Base-by-base conservation (phyloP, 2,888 invertebrate species). In the Rotaria magnacalcarata region DNA sequence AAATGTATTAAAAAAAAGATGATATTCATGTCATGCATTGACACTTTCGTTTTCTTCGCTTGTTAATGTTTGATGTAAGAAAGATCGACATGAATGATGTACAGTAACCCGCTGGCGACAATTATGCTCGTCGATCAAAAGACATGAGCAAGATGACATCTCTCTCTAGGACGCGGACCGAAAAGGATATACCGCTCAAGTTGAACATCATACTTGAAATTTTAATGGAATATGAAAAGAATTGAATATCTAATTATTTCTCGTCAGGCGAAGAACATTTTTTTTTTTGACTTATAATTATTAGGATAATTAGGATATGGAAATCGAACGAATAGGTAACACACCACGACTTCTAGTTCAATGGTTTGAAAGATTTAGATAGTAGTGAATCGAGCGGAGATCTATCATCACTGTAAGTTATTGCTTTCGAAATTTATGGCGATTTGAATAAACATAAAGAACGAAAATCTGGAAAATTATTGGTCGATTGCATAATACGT, bases 61-160 rank as follows among this genome's bases (percentile, higher is more conserved):
- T 67, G 34, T 27, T 67, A 34, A 67, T 67, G 67, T 67, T 67
- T 67, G 19, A 67, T 67, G 34, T 41, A 16, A 67, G 16, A 52
- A n/a, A 67, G 67, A 67, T 67, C 8, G 67, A 67, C 67, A 67
- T 67, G 34, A 67, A 27, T 19, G 67, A 67, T 67, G 67, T 34
- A 34, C 34, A 67, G 16, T 19, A 67, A 34, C 67, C 67, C 67
- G 14, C 67, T 67, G 67, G 67, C 34, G 34, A 67, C 67, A 67
- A 67, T 67, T 67, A 67, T 5, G 3, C 19, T 34, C 34, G 14
- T 34, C 19, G 34, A 67, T 67, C 67, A 67, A 67, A 67, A 67
- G 67, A 67, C 67, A 67, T 67, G 67, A 67, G 34, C 19, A 27
- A 67, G 67, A 67, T 67, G 67, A 41, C 67, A 67, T 67, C 67